Conservation (phyloP, 1,140 invertebrate genomes). For the Danaus plexippus region DNA sequence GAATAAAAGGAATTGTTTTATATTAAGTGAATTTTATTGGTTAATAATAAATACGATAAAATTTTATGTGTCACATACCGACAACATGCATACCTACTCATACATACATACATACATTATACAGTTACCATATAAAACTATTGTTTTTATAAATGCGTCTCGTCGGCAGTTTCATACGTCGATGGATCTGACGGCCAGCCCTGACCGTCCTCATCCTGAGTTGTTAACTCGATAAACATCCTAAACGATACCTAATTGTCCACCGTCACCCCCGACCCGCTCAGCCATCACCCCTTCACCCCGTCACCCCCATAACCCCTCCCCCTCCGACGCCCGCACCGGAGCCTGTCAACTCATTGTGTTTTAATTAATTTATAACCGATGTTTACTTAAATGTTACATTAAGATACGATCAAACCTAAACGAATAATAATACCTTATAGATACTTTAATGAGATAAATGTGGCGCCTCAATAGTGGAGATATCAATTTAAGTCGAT, state of each 20-base stretch:
- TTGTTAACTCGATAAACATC: constrained; percentile 34
- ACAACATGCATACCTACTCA: too few species aligned
- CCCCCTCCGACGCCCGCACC: constrained; percentile 12
- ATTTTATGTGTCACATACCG: too few species aligned
- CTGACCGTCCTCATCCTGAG: constrained; percentile 9
- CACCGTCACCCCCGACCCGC: constrained; percentile 10
- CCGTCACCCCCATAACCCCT: neutral
- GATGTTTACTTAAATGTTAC: constrained; percentile 4
- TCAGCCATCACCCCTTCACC: neutral
- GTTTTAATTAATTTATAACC: constrained; percentile 26
- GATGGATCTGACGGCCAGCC: constrained; percentile 7
- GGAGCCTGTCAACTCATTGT: constrained; percentile 7
- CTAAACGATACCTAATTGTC: constrained; percentile 34
- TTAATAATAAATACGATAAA: too few species aligned
- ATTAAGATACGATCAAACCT: too few species aligned
- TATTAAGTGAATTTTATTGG: too few species aligned
- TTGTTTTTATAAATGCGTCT: neutral
- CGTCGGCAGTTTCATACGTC: neutral
- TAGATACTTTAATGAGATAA: too few species aligned
- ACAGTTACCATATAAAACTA: neutral
- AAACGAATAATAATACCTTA: too few species aligned
- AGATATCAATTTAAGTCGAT: too few species aligned
- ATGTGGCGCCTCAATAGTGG: too few species aligned
- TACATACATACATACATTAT: too few species aligned
- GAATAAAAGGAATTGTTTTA: too few species aligned